These are phyloP conservation scores for Callaeas wilsoni DNA, from an alignment of 2,113 vertebrate genomes.

Conservation along the genomic window DNA sequence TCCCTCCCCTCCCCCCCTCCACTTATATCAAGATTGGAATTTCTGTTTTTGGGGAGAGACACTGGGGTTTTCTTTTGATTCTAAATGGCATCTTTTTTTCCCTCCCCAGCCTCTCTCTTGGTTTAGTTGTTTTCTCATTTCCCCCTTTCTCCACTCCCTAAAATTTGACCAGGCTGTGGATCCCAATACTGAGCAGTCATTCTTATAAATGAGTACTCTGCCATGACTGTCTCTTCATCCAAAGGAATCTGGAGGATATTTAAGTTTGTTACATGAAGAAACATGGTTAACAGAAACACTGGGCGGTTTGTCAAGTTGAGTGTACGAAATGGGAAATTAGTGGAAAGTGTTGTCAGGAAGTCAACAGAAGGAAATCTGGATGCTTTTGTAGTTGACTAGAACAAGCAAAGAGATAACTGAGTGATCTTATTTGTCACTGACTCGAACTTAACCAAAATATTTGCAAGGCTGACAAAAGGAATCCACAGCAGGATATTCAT, in stretches of 20 bases:
- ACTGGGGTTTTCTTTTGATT: background rate
- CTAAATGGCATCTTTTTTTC: background rate
- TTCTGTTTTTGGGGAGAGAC: background rate
- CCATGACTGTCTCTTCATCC: background rate
- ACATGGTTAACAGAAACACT: background rate
- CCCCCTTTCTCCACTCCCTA: background rate
- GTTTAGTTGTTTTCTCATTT: background rate
- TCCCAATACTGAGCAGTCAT: background rate
- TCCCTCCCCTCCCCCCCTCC: fast-evolving
- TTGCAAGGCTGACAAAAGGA: background rate
- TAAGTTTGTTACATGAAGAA: background rate
- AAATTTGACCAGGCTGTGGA: background rate
- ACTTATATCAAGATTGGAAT: background rate
- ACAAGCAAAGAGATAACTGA: background rate
- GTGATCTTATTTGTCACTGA: background rate
- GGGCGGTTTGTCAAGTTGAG: background rate
- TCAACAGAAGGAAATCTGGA: background rate
- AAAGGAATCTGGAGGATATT: background rate
- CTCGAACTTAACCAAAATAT: background rate
- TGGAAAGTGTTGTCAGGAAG: background rate
- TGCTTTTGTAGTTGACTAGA: background rate
- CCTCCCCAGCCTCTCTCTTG: fast-evolving
- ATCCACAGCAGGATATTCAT: background rate
- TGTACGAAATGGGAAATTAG: background rate
- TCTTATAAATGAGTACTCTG: background rate